Base-by-base conservation (phyloP, 2,113 vertebrate species). In the Chaetodon trifascialis region DNA sequence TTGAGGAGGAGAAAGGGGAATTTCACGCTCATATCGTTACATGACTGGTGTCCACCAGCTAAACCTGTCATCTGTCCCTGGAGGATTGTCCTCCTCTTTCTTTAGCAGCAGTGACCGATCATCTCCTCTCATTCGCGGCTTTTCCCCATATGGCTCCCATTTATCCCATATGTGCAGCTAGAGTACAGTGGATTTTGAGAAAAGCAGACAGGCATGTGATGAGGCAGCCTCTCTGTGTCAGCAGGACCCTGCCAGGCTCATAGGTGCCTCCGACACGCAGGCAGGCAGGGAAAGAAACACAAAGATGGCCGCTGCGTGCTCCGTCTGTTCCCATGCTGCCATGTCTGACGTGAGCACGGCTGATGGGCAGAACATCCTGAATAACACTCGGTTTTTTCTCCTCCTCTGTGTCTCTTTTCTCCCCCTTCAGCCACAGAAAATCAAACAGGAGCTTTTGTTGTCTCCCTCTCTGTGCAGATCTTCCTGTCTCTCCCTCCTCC, bases 281-380 rank as follows among this genome's bases (percentile, higher is more conserved):
- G 79, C 79, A 86, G 47, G 67, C 63, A 81, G 70, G 65, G 62
- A 76, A 65, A 76, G 83, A 76, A 85, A 91, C 71, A 72, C 86
- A 94, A 94, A 94, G 86, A 94, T 95, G 94, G 93, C 93, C 7
- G 86, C 90, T 70, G 82, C 76, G 11, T 78, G 83, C 82, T 73
- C 75, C 54, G 76, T 79, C 77, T 88, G 85, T 72, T 75, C 89
- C 79, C 84, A 88, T 36, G 73, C 84, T 88, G 83, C 80, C 71
- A 62, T 54, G 77, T 88, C 77, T 86, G 92, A 93, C 78, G 82
- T 85, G 84, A 87, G 83, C 67, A 12, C 21, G 52, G 66, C 34
- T 25, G 46, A 54, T 55, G 82, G 90, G 89, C 91, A 92, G 89
- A 90, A 87, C 91, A 66, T 91, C 69, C 76, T 74, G 34, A 91